phyloP scores from a whole-genome alignment of 2,888 invertebrate genomes.

The Orgyia antiqua region DNA sequence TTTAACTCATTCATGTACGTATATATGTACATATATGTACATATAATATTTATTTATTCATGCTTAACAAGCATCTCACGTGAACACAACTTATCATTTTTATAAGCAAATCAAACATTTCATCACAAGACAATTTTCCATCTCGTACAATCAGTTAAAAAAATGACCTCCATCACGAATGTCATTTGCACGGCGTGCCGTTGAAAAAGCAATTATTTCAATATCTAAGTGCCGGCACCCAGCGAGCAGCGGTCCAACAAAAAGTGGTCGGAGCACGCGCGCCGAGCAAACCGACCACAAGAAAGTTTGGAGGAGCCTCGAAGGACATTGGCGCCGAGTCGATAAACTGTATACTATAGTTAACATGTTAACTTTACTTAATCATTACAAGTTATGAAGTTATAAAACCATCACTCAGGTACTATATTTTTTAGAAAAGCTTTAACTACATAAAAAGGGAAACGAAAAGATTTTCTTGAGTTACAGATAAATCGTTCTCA shows the following conservation, averaged over 20 bases:
- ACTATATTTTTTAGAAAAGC: too few relatives aligned
- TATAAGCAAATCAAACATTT: conserved; percentile 56
- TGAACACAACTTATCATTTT: conserved; percentile 19
- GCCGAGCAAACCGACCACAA: conserved; percentile 51
- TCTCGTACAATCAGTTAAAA: conserved; percentile 57
- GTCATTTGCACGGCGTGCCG: conserved; percentile 76
- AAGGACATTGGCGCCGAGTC: conserved; percentile 41
- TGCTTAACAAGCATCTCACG: background rate
- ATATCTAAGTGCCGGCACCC: conserved; percentile 67
- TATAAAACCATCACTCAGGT: too few relatives aligned
- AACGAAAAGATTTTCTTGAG: too few relatives aligned
- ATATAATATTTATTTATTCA: too few relatives aligned
- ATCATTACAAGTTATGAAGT: too few relatives aligned
- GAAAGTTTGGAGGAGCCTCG: conserved; percentile 58
- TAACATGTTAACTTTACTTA: too few relatives aligned
- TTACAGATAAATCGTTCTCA: too few relatives aligned
- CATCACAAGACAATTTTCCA: conserved; percentile 66
- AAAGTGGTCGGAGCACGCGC: conserved; percentile 68
- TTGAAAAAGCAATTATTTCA: conserved; percentile 78
- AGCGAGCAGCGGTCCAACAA: conserved; percentile 51
- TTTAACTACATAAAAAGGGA: too few relatives aligned
- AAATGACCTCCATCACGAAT: conserved; percentile 77
- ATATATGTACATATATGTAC: too few relatives aligned
- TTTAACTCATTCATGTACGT: too few relatives aligned
- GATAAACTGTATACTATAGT: conserved; percentile 21